Evolutionary conservation across 2,797 vertebrate species (phyloP), one percentile per base, ranked within the genome.

Genomic region (Sebastolobus altivelis): DNA sequence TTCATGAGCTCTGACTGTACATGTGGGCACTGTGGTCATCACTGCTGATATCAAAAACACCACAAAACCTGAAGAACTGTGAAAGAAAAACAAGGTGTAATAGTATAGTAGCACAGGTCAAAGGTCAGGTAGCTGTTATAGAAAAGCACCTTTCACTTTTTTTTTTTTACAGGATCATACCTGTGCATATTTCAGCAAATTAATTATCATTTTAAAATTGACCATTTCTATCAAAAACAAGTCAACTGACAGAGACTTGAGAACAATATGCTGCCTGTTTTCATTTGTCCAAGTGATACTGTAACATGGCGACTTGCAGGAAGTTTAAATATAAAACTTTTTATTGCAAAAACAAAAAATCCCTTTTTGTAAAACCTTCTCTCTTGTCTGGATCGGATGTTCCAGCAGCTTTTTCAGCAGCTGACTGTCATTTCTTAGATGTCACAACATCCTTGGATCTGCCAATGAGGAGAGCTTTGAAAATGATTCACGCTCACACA

Each of bases 1-100:
- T 82, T 90, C 61, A 84, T 65, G 14, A 52, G 49, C 63, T 69
- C 35, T 25, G 38, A 58, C 43, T 81, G 63, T 68, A 40, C 62
- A 35, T 65, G 43, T 76, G 8, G 11, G 35, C 16, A 12, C 33
- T 43, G 49, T 8, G 54, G 49, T 38, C 60, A 60, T 22, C n/a
- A 18, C 1, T 33, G 33, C 22, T 60, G 74, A 63, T 67, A 38
- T 70, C 14, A 7, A 52, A 79, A 40, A 55, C 61, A 22, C 14
- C 22, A 43, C 40, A 70, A 11, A 46, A 5, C 8, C 9, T 38
- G 18, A 59, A 25, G 52, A 76, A 20, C 37, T 65, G 56, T 66
- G 35, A 46, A 62, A 49, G 11, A 25, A 43, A 31, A 22, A 33
- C 56, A 22, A 63, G 16, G 12, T 38, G 27, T 46, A 14, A 69